Base-by-base conservation (phyloP, 2,113 vertebrate genomes). In the Ammospiza caudacuta region DNA sequence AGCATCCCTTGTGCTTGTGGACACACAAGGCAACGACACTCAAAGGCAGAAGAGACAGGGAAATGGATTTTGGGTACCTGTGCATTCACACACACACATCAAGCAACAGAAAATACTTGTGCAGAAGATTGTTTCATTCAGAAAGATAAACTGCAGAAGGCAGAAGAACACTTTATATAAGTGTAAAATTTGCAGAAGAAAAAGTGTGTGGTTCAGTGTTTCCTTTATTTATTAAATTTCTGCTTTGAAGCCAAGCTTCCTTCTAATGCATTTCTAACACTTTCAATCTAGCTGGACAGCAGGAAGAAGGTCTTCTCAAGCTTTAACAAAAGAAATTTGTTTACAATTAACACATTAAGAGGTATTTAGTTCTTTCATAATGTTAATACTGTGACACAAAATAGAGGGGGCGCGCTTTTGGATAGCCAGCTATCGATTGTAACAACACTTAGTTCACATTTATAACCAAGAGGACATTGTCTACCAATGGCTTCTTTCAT, bases 11-110 rank as follows among this genome's bases (percentile, higher is more conserved):
- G 17, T 31, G 17, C 24, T 64, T 77, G 25, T 16, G 15, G 25
- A 43, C 23, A 20, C 11, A 62, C 11, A 41, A 49, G 15, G 41
- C 37, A 68, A 51, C 6, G 17, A 46, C 11, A 28, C 39, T 67
- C 44, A 28, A 8, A 77, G 25, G 62, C 24, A 67, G 31, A 59
- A 19, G 28, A 67, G 37, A 86, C 2, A 29, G 31, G 10, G 15
- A 93, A 47, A 55, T 6, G 12, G 12, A 39, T 41, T 68, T 20
- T 17, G 66, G 13, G 25, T 72, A 22, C 6, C 3, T 2, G 2
- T 39, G 13, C 9, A 8, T 39, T 23, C 44, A 49, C 17, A 27
- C 18, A 28, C 10, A 29, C 14, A 25, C 0, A 0, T 41, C 16
- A 80, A 77, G n/a, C 18, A 46, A 63, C 15, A 58, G 33, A 57